Evolutionary conservation across 1,140 invertebrate species (phyloP), one percentile per base, ranked within the genome.

Genomic region (Atta texana): DNA sequence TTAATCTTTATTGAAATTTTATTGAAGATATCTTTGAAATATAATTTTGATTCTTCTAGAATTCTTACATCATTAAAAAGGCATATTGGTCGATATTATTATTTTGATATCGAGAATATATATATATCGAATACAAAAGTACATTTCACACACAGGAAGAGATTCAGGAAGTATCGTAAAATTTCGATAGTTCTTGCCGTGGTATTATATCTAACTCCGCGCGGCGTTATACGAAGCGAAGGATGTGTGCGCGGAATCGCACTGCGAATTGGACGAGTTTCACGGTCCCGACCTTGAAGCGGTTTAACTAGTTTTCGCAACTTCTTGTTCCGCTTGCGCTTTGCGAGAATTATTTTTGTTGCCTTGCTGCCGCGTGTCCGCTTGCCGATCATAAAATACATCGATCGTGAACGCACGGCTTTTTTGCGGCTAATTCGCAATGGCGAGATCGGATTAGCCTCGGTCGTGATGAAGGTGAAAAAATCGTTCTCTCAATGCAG

Each of bases 271-370:
- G 89, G 61, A 90, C 88, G 80, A 90, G 92, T 92, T 92, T 92
- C 91, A 92, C 88, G 92, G 91, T 88, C 92, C 82, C 87, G 89
- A 92, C 91, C 91, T 93, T 93, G 92, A 64, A 85, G 88, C 89
- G 88, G 88, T 85, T 90, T 90, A 90, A 90, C 89, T 90, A 90
- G 89, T 90, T 90, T 90, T 90, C 89, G 89, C 88, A 90, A 90
- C 85, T 90, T 90, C 89, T 90, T 90, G 88, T 88, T 53, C 71
- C 76, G 75, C 76, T 66, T 63, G 82, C 86, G 78, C 89, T 71
- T 76, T 71, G 59, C 80, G 88, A 80, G 75, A 80, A 90, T 90
- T 87, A 90, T 90, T 90, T 90, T 90, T 90, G 89, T 76, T 77
- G 78, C 81, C 81, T 55, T 21, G 77, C 74, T 39, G 75, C 85